Base-by-base conservation (phyloP, 2,113 vertebrate genomes). In the Alethe castanea region DNA sequence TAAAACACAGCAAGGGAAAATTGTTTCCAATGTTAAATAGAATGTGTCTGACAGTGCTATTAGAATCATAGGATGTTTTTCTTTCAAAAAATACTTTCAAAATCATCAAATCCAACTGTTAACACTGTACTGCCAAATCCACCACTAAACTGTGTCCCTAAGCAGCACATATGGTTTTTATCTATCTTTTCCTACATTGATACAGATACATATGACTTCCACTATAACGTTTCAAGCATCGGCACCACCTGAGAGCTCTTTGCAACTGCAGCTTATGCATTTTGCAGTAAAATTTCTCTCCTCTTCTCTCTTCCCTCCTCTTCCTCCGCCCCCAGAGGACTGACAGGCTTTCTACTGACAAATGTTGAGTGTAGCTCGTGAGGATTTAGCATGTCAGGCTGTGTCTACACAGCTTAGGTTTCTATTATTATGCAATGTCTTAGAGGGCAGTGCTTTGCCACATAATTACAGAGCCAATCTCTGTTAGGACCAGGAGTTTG, bases 381-480 rank as follows among this genome's bases (percentile, higher is more conserved):
- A 95, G 96, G 97, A 97, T 97, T 97, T 97, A 96, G 92, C 94
- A 54, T 95, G 96, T 92, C 95, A 94, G 94, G 59, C 95, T 90
- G 88, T 92, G 96, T 95, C 94, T 95, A 54, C 85, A 71, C 97
- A 90, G 97, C 95, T 97, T 97, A 97, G 94, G 94, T 93, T 94
- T 96, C 97, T 97, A 96, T 96, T 96, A 92, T 97, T 98, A 97
- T 8, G 92, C 96, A 92, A 86, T 83, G 94, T 96, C 96, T 97
- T 96, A 96, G 90, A 79, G 95, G 90, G 94, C 95, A 89, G 85
- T 77, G 93, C 93, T 91, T 77, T 88, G 88, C 66, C 62, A 86
- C 88, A 53, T 94, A 93, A 94, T 95, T 96, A 94, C 79, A 50
- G 66, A 94, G 94, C 56, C 81, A 70, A 86, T 91, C 94, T 96